Conservation (phyloP, 2,113 vertebrate species). For the Proteles cristata region DNA sequence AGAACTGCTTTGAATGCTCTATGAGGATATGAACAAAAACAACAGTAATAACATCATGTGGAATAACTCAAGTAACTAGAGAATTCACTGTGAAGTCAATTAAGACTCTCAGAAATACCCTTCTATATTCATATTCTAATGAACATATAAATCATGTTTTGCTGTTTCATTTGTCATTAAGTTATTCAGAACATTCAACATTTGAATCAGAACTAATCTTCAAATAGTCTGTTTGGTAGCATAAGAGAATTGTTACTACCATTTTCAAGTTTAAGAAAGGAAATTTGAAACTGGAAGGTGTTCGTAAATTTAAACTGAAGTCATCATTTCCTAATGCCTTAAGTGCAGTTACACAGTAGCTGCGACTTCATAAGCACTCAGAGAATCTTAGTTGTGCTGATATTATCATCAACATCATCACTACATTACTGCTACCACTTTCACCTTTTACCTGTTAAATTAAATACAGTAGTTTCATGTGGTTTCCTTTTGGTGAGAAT, state of each 20-base stretch:
- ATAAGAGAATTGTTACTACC: conserved; percentile 31
- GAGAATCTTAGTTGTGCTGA: not conserved
- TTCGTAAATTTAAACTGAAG: conserved; percentile 63
- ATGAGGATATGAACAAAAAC: conserved; percentile 49
- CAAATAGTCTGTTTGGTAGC: conserved; percentile 66
- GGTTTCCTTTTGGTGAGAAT: conserved; percentile 4
- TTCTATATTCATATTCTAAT: conserved; percentile 52
- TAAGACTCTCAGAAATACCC: conserved; percentile 56
- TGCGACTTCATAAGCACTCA: not conserved
- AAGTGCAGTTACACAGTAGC: not conserved
- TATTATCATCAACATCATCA: not conserved
- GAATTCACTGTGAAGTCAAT: conserved; percentile 44
- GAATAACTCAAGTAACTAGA: conserved; percentile 50
- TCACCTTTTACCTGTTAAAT: not conserved
- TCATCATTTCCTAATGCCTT: conserved; percentile 53
- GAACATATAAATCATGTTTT: conserved; percentile 63
- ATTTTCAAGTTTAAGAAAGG: conserved; percentile 61
- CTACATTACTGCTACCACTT: not conserved
- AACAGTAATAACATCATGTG: conserved; percentile 36
- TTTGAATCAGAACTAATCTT: conserved; percentile 67
- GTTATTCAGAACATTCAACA: conserved; percentile 60
- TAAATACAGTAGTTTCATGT: not conserved
- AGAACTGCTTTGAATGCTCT: conserved; percentile 24
- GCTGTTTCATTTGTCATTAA: conserved; percentile 63
- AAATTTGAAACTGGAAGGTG: conserved; percentile 54